Conservation (phyloP, 2,113 vertebrate species). For the Oophaga pumilio region DNA sequence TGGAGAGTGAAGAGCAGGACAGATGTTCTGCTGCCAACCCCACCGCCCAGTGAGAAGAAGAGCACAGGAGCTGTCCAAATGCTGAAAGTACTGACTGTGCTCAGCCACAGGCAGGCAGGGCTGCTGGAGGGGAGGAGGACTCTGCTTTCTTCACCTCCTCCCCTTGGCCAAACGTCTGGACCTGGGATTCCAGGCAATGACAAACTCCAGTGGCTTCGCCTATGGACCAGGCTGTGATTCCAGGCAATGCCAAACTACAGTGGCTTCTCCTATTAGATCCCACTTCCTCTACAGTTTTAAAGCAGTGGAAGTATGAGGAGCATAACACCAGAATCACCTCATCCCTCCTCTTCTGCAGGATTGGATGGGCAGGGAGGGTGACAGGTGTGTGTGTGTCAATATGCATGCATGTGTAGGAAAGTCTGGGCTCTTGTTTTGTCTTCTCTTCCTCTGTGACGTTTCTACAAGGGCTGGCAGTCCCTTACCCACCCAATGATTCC, state of each 20-base stretch:
- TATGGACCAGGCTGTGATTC: neutral
- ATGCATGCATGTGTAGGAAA: constrained; percentile 64
- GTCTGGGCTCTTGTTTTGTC: constrained; percentile 79
- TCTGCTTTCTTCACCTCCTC: constrained; percentile 17
- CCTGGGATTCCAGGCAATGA: constrained; percentile 9
- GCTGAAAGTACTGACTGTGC: constrained; percentile 35
- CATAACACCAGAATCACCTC: neutral
- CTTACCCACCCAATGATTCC: neutral
- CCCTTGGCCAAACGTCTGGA: constrained; percentile 6
- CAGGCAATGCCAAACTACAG: neutral
- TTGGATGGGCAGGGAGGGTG: constrained; percentile 49
- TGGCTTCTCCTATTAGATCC: neutral
- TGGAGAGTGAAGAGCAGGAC: neutral
- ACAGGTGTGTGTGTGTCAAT: constrained; percentile 61
- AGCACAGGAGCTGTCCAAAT: constrained; percentile 51
- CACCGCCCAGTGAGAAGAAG: neutral
- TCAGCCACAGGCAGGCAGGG: neutral
- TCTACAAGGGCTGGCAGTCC: constrained; percentile 62
- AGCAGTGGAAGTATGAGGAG: constrained; percentile 23
- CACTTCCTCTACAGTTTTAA: constrained; percentile 20
- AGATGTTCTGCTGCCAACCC: neutral
- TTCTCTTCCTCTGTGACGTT: constrained; percentile 77
- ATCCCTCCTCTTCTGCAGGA: constrained; percentile 20
- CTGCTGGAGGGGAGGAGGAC: constrained; percentile 19
- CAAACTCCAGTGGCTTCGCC: neutral